A percentile compares a stretch with the other conserved stretches of the same genome.
Evolutionary conservation across 2,888 invertebrate species (phyloP).

Genomic region (Drosophila anomalata): DNA sequence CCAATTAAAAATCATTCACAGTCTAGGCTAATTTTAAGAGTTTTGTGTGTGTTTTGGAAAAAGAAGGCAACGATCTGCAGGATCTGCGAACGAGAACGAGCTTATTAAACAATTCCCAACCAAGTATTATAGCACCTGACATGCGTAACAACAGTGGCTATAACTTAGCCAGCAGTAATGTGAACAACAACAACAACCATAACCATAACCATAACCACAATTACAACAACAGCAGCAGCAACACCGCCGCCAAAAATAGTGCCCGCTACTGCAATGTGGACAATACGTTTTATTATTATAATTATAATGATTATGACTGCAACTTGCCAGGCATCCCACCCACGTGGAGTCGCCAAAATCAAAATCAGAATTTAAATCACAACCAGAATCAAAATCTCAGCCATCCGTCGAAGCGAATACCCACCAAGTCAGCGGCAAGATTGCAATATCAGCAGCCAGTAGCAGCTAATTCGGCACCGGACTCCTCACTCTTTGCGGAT

Average conservation of each 20-base stretch:
- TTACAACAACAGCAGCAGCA: slow-evolving; percentile 12
- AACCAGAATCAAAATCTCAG: slow-evolving; percentile 23
- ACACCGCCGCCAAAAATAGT: slow-evolving; percentile 23
- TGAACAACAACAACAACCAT: slow-evolving; percentile 40
- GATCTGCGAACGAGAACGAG: slow-evolving; percentile 1
- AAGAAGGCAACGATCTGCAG: too few relatives aligned
- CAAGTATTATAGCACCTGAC: slow-evolving; percentile 21
- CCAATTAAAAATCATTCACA: slow-evolving; percentile 30
- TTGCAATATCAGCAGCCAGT: slow-evolving; percentile 46
- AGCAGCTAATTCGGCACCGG: slow-evolving; percentile 38
- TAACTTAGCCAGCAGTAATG: slow-evolving; percentile 37
- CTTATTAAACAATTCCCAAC: slow-evolving; percentile 8
- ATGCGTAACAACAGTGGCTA: slow-evolving; percentile 53
- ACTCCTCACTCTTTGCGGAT: slow-evolving; percentile 49
- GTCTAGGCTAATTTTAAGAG: slow-evolving; percentile 25
- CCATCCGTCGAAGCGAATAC: slow-evolving; percentile 51
- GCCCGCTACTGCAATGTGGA: slow-evolving; percentile 52
- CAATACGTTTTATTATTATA: slow-evolving; percentile 66
- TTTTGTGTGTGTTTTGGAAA: slow-evolving; percentile 14
- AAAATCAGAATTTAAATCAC: slow-evolving; percentile 34
- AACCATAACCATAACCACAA: slow-evolving; percentile 38
- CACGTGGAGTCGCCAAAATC: slow-evolving; percentile 42
- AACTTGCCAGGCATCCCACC: slow-evolving; percentile 14
- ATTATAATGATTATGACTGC: slow-evolving; percentile 52
- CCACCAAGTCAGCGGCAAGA: slow-evolving; percentile 42